Evolutionary conservation across 2,113 vertebrate genomes (phyloP), one percentile per base, ranked within the genome.

Genomic region (Triplophysa siluroides): DNA sequence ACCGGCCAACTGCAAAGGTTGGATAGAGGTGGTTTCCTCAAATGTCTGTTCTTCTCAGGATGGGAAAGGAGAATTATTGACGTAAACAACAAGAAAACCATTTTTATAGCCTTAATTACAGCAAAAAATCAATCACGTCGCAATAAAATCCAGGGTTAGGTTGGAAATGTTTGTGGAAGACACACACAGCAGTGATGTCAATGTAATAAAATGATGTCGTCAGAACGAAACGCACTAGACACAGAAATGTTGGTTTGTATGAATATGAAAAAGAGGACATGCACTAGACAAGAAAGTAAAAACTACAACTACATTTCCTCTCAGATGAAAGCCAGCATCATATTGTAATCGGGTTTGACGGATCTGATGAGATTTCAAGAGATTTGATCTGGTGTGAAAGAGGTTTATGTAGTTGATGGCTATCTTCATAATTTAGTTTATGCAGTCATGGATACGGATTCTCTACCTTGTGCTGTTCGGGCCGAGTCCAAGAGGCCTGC

Each of bases 401-500:
- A 38, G 54, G 23, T 19, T 45, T 60, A 8, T 61, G 9, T 33
- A 66, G 7, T 38, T 64, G 50, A 60, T 41, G 65, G 69, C 41
- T 50, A 43, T 11, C 3, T 52, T 68, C 12, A 21, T 77, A 63
- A 60, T 68, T 61, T 74, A 62, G 65, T 64, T 65, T 77, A 50
- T 66, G 50, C 26, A 82, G 71, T 67, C 62, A 45, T 69, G 54
- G 61, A 56, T 16, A 62, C 93, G 90, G 91, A 89, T 92, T 91
- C 92, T 92, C 93, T 99, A 99, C 98, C 98, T 99, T 97, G 95
- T 98, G 95, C 84, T 96, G 96, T 93, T 98, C 96, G 85, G 96
- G 96, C 90, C 98, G 95, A 94, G 96, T 99, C 98, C 98, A 99
- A 85, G 98, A 98, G 90, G 96, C 96, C 98, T 99, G 96, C 90